A percentile compares a stretch with the other conserved stretches of the same genome.
phyloP scores from a whole-genome alignment of 2,888 invertebrate species.

The Amorpha juglandis region DNA sequence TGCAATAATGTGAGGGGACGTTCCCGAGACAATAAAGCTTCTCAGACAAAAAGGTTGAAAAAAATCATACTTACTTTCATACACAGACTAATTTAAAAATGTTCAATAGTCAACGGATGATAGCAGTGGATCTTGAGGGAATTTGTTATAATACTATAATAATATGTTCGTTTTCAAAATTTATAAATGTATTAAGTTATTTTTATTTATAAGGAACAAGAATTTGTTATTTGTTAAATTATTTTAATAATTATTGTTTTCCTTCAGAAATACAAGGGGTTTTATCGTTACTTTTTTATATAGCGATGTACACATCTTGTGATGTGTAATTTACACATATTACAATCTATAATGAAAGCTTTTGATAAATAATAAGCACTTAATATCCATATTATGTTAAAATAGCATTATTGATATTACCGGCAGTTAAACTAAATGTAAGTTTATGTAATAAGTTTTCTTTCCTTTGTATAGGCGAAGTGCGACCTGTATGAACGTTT shows the following conservation, averaged over 20 bases:
- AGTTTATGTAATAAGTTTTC: constrained; percentile 16
- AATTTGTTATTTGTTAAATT: no score
- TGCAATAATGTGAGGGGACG: constrained; percentile 4
- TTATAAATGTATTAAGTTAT: no score
- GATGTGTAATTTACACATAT: no score
- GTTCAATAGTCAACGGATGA: background rate
- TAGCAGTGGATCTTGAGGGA: background rate
- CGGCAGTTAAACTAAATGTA: constrained; percentile 13
- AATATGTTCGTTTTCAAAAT: no score
- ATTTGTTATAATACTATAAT: no score
- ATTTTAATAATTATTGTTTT: no score
- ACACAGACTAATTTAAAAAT: background rate
- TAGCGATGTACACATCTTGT: no score
- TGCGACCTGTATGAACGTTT: constrained; percentile 2
- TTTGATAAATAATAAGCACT: background rate
- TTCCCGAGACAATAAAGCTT: constrained; percentile 1
- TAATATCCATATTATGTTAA: background rate
- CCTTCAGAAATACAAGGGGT: no score
- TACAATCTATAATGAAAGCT: background rate
- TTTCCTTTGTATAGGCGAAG: background rate
- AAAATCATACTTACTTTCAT: background rate
- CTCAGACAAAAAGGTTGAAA: background rate
- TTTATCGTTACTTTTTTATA: no score
- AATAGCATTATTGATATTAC: background rate
- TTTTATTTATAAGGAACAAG: no score